phyloP scores from a whole-genome alignment of 1,140 invertebrate genomes.

The Neuroterus valhalla region DNA sequence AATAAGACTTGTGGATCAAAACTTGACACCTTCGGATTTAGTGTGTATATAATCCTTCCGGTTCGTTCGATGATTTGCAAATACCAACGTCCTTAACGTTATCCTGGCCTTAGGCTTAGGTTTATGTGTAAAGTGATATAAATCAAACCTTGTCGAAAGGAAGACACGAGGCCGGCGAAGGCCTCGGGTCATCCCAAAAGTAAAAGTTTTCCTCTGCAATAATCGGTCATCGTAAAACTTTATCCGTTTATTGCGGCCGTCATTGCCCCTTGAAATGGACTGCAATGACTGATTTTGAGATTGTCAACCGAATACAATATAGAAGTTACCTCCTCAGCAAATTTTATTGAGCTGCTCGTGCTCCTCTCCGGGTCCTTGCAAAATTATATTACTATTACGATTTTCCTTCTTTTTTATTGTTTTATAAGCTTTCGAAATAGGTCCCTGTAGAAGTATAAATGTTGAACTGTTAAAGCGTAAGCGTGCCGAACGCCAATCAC shows the following conservation, averaged over 20 bases:
- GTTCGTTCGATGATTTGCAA: neutral
- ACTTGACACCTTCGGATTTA: neutral
- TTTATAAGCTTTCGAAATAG: slow-evolving; percentile 46
- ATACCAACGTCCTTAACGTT: neutral
- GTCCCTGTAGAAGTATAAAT: slow-evolving; percentile 11
- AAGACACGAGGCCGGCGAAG: slow-evolving; percentile 1
- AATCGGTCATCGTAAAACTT: slow-evolving; percentile 64
- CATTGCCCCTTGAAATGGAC: slow-evolving; percentile 54
- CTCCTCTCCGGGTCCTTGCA: slow-evolving; percentile 11
- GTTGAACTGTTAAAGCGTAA: slow-evolving; percentile 26
- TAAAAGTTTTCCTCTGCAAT: slow-evolving; percentile 63
- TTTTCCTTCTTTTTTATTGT: slow-evolving; percentile 42
- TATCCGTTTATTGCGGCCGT: slow-evolving; percentile 65
- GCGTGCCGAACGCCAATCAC: slow-evolving; percentile 42
- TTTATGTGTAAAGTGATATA: slow-evolving; percentile 23
- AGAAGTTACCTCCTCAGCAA: slow-evolving; percentile 32
- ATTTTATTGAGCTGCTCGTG: slow-evolving; percentile 41
- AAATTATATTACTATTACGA: slow-evolving; percentile 3
- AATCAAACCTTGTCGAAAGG: slow-evolving; percentile 33
- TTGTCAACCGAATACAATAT: slow-evolving; percentile 53
- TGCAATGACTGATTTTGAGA: slow-evolving; percentile 56
- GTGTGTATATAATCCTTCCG: neutral
- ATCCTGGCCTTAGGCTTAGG: neutral
- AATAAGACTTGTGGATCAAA: no score
- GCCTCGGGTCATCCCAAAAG: slow-evolving; percentile 42